Evolutionary conservation across 1,140 invertebrate genomes (phyloP), one percentile per base, ranked within the genome.

Genomic region (Meloidogyne hapla): DNA sequence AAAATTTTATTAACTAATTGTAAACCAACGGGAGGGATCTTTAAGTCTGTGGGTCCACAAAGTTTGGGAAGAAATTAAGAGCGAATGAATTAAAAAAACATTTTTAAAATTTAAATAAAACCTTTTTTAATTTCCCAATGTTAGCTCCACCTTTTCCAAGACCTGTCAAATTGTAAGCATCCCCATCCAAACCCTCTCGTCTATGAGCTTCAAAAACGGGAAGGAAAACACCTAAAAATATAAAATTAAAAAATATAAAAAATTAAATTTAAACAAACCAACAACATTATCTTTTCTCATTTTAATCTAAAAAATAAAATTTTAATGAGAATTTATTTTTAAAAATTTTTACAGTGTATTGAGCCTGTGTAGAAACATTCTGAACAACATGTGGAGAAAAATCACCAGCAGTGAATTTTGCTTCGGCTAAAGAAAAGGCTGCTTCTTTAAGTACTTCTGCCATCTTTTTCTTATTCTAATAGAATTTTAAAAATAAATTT

Each of bases 281-380:
- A 97, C 97, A 64, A 99, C 96, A 90, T 99, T 99, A 88, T 99
- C 97, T 88, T 96, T 99, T 89, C 95, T 97, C 75, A 95, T 95
- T 75, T 94, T 91, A 74, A 56, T 56, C 48, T 56, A 56, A 56
- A 56, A n/a, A 18, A 18, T n/a, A 56, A 56, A 15, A 56, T 8
- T 56, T 56, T 56, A 56, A 42, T 42, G 33, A 33, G 4, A 33
- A n/a, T n/a, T n/a, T n/a, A n/a, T n/a, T n/a, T n/a, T n/a, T n/a
- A 33, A 33, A 33, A 33, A 33, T 33, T 6, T 6, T 21, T n/a
- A 99, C 95, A 90, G 99, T 99, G 73, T 98, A 95, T 88, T 98
- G 95, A 75, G 97, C 96, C 88, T 97, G 97, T n/a, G 56, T 56
- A 65, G 93, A 96, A 0, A 99, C 96, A 89, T 99, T 98, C 88